phyloP scores from a whole-genome alignment of 2,113 vertebrate genomes.

The Spilogale gracilis region DNA sequence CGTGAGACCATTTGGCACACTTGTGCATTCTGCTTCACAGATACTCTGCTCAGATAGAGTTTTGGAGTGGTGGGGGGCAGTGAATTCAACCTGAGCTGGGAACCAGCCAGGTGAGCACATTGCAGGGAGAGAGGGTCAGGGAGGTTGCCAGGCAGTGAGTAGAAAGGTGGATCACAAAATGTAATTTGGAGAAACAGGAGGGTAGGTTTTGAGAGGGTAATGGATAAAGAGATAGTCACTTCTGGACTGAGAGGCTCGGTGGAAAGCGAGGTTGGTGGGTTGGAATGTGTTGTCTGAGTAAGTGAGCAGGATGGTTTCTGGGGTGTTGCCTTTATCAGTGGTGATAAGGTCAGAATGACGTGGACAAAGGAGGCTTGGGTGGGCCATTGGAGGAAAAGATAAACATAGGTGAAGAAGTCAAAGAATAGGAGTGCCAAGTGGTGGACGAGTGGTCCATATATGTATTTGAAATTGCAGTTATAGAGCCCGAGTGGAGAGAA shows the following conservation, averaged over 20 bases:
- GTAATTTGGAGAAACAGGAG: not conserved
- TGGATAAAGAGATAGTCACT: not conserved
- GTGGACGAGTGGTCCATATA: not conserved
- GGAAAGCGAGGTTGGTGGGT: not conserved
- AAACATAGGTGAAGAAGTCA: not conserved
- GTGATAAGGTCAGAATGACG: not conserved
- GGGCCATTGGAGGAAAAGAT: not conserved
- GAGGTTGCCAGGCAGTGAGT: not conserved
- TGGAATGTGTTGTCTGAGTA: not conserved
- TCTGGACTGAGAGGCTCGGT: not conserved
- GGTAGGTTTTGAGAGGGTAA: too few relatives aligned
- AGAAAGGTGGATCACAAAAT: not conserved
- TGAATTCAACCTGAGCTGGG: not conserved
- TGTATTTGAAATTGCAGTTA: not conserved
- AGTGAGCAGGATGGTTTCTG: not conserved
- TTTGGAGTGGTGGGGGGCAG: too few relatives aligned
- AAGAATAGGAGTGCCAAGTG: not conserved
- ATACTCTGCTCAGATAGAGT: not conserved
- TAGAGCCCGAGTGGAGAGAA: not conserved
- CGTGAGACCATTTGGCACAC: not conserved
- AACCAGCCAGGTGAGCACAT: not conserved
- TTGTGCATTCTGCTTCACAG: not conserved
- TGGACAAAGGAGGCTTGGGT: not conserved
- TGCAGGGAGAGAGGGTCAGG: not conserved
- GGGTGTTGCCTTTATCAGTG: not conserved